These are phyloP conservation scores for Syngnathus floridae DNA, from an alignment of 2,113 vertebrate genomes.

Conservation along the genomic window DNA sequence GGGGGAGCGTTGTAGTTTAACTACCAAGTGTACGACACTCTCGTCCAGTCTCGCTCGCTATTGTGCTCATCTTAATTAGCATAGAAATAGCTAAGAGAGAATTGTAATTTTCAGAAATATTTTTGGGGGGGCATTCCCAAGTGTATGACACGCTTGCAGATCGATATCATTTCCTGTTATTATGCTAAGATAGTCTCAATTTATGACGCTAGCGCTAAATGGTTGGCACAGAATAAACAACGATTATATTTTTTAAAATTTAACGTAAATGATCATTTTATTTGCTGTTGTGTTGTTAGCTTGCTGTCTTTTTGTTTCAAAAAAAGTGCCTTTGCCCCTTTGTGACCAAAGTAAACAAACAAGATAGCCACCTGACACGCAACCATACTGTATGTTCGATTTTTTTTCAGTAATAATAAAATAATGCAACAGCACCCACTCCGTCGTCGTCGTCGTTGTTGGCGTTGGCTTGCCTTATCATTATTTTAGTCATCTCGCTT, in stretches of 20 bases:
- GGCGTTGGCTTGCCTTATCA: background rate
- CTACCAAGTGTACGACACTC: background rate
- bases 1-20: background rate
- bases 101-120: background rate
- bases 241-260: background rate
- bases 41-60: background rate
- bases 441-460: background rate
- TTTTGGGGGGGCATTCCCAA: background rate
- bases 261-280: background rate
- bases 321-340: conserved; percentile 5
- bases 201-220: background rate
- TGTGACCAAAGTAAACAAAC: conserved; percentile 6
- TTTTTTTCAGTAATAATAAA: conserved; percentile 4
- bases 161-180: background rate
- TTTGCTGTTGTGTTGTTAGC: background rate
- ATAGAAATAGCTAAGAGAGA: background rate
- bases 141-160: background rate
- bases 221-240: background rate
- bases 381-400: background rate
- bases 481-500: background rate
- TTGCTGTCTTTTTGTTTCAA: background rate
- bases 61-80: background rate
- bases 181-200: background rate
- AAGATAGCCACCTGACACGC: background rate
- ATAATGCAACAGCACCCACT: background rate